These are phyloP conservation scores for Pygoscelis antarcticus DNA, from an alignment of 2,113 vertebrate species.

Conservation along the genomic window DNA sequence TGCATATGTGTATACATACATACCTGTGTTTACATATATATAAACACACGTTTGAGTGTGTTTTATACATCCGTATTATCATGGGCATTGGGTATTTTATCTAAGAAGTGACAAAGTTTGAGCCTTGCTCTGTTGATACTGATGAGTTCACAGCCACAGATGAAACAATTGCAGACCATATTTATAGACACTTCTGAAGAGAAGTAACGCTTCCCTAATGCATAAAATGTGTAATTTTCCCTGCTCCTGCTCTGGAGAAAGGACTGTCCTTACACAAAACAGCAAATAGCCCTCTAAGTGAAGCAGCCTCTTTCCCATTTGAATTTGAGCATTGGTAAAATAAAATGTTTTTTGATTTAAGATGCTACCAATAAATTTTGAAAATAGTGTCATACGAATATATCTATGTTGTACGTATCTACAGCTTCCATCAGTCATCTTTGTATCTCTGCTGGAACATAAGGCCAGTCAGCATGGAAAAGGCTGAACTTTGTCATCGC, in stretches of 20 bases:
- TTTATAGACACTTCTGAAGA: neutral
- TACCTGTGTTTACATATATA: neutral
- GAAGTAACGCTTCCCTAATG: neutral
- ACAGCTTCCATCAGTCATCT: constrained; percentile 38
- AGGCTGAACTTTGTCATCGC: neutral
- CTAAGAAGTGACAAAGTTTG: neutral
- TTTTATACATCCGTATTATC: neutral
- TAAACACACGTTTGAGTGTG: neutral
- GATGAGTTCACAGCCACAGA: neutral
- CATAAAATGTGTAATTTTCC: neutral
- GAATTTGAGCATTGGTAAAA: neutral
- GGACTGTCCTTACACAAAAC: neutral
- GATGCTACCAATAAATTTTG: neutral
- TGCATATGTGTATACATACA: neutral
- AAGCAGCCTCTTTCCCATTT: neutral
- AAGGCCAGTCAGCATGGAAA: neutral
- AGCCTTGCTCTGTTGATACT: neutral
- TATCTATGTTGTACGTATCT: constrained; percentile 30
- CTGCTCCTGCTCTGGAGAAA: neutral
- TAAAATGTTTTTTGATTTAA: neutral
- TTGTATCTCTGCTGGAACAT: constrained; percentile 15
- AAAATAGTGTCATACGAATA: constrained; percentile 44
- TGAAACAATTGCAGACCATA: neutral
- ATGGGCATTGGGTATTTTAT: neutral
- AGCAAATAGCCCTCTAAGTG: neutral